phyloP scores from a whole-genome alignment of 1,140 invertebrate genomes.

The Apis dorsata region DNA sequence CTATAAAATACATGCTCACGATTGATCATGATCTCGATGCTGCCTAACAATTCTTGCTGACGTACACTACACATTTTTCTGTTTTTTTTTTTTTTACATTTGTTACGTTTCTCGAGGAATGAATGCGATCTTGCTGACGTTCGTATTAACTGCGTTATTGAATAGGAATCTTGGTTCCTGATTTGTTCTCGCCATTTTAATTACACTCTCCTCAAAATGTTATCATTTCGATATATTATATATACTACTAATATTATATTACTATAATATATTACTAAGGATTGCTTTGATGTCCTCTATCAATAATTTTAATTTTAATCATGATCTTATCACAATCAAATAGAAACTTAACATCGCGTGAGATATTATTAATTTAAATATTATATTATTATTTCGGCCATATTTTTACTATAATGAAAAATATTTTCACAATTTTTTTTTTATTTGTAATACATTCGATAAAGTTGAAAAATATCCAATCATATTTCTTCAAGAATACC shows the following conservation, averaged over 20 bases:
- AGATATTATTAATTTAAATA: too few relatives aligned
- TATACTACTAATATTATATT: too few relatives aligned
- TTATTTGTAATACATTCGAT: too few relatives aligned
- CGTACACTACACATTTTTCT: background rate
- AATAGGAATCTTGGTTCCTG: background rate
- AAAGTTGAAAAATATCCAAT: too few relatives aligned
- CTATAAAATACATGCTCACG: background rate
- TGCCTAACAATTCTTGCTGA: conserved; percentile 3
- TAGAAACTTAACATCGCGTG: too few relatives aligned
- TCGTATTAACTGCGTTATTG: background rate
- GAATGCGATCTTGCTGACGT: conserved; percentile 17
- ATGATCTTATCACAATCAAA: too few relatives aligned
- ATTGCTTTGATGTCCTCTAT: background rate
- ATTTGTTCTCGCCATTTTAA: background rate
- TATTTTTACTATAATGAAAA: too few relatives aligned
- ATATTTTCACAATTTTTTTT: too few relatives aligned
- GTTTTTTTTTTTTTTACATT: background rate
- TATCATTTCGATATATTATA: too few relatives aligned
- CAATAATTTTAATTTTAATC: background rate
- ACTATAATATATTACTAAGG: background rate
- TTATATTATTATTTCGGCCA: too few relatives aligned
- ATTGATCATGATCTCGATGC: conserved; percentile 17
- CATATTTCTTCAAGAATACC: too few relatives aligned
- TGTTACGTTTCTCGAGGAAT: background rate
- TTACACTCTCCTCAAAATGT: background rate